A percentile compares a stretch with the other conserved stretches of the same genome.
Conservation (phyloP, 1,140 invertebrate species). For the Ruditapes philippinarum region DNA sequence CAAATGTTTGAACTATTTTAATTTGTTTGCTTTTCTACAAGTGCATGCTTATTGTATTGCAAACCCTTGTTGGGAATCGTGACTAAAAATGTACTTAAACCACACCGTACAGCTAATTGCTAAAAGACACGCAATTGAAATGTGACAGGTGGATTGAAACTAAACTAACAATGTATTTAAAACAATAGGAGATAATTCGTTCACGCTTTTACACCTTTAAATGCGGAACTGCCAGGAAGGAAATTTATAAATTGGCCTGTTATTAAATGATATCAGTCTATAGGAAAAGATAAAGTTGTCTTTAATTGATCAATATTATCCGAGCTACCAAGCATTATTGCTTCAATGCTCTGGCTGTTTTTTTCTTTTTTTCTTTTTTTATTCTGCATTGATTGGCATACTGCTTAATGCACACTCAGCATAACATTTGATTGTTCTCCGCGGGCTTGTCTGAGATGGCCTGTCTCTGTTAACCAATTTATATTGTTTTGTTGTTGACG, state of each 20-base stretch:
- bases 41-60: background rate
- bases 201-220: too few relatives aligned
- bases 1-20: background rate
- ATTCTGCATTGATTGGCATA: background rate
- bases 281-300: background rate
- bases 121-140: background rate
- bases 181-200: too few relatives aligned
- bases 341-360: background rate
- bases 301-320: slow-evolving; percentile 17
- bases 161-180: too few relatives aligned
- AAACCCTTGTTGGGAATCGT: background rate
- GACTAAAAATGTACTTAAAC: background rate
- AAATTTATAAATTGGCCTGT: background rate
- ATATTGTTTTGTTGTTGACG: too few relatives aligned
- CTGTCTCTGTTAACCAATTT: too few relatives aligned
- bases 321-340: background rate
- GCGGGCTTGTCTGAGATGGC: background rate
- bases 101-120: background rate
- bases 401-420: background rate
- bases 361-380: background rate
- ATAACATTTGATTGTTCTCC: background rate
- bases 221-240: background rate
- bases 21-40: background rate
- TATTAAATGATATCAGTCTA: background rate
- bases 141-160: background rate